Conservation (phyloP, 2,113 vertebrate species). For the Xiphorhynchus elegans region DNA sequence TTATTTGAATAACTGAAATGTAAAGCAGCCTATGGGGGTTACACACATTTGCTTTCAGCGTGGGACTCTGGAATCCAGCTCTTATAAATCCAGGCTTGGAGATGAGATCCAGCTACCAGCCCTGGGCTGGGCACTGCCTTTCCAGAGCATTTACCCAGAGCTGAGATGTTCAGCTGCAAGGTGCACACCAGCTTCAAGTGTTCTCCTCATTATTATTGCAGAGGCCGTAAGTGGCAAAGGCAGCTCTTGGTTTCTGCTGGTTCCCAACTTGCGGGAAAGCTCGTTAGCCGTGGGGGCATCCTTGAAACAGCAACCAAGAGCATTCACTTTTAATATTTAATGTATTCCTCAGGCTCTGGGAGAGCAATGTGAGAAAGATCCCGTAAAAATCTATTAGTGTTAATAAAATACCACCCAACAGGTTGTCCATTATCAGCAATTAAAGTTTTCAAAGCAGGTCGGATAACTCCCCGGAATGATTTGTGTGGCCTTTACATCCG, state of each 20-base stretch:
- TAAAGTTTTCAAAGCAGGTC: constrained; percentile 68
- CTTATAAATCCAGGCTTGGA: not conserved
- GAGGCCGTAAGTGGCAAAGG: constrained; percentile 49
- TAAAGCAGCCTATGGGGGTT: not conserved
- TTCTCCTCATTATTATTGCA: constrained; percentile 64
- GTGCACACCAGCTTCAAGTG: not conserved
- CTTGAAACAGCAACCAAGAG: constrained; percentile 71
- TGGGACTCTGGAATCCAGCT: not conserved
- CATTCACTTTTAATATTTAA: constrained; percentile 77
- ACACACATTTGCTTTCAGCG: not conserved
- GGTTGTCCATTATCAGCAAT: constrained; percentile 76
- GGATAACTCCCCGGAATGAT: constrained; percentile 53
- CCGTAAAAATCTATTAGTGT: constrained; percentile 77
- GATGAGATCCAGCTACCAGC: not conserved
- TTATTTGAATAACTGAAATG: constrained; percentile 43
- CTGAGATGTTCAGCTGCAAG: not conserved
- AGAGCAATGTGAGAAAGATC: constrained; percentile 76
- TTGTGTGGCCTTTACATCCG: constrained; percentile 14
- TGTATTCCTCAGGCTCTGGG: constrained; percentile 69
- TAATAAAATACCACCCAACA: constrained; percentile 78
- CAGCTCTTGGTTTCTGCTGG: constrained; percentile 2
- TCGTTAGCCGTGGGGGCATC: constrained; percentile 64
- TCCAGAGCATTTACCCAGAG: not conserved
- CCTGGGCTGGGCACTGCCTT: not conserved
- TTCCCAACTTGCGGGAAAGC: constrained; percentile 76